A percentile compares a stretch with the other conserved stretches of the same genome.
Conservation (phyloP, 2,888 invertebrate species). For the Platerodrilus igneus region DNA sequence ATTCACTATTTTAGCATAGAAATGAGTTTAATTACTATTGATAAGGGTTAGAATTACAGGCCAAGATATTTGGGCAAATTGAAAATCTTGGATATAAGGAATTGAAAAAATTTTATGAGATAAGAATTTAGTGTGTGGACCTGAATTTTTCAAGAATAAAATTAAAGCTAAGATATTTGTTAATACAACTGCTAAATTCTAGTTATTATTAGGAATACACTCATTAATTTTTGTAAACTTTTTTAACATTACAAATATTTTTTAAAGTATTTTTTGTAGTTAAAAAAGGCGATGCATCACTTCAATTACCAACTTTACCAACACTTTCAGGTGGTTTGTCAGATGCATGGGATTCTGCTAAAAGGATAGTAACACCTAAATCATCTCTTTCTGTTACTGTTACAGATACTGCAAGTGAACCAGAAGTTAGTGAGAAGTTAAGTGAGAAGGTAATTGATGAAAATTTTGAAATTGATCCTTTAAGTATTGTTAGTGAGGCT, state of each 20-base stretch:
- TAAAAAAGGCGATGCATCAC: slow-evolving; percentile 64
- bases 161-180: no score
- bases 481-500: slow-evolving; percentile 23
- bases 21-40: no score
- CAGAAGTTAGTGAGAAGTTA: slow-evolving; percentile 5
- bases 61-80: no score
- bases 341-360: slow-evolving; percentile 46
- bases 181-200: no score
- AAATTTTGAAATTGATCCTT: slow-evolving; percentile 15
- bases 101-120: no score
- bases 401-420: slow-evolving; percentile 31
- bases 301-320: slow-evolving; percentile 57
- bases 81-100: no score
- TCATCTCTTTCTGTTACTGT: slow-evolving; percentile 38
- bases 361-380: slow-evolving; percentile 25
- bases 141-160: no score
- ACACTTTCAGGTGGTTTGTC: slow-evolving; percentile 58
- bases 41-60: no score
- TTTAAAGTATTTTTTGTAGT: no score
- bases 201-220: slow-evolving; percentile 9
- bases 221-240: slow-evolving; percentile 5
- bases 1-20: no score
- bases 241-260: no score
- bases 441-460: slow-evolving; percentile 11
- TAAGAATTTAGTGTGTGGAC: no score